Percentiles rank a stretch among this genome's conserved stretches.
Evolutionary conservation across 2,888 invertebrate species (phyloP).

Genomic region (Clepsis dumicolana): DNA sequence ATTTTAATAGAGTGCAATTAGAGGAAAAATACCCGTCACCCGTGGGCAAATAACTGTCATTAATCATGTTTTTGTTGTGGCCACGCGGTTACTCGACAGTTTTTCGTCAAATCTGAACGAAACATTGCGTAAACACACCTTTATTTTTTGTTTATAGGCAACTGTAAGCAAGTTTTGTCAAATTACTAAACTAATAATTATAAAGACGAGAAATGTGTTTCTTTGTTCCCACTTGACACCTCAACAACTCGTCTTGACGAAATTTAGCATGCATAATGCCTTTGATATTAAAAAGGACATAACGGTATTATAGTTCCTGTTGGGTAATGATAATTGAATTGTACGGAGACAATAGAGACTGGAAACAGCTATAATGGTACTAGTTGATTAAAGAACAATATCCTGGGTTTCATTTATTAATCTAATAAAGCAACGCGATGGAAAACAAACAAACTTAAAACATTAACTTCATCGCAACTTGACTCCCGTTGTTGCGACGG

Average conservation of each 20-base stretch:
- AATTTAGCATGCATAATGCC: no score
- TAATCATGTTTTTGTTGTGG: constrained; percentile 36
- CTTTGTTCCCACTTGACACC: no score
- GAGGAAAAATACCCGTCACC: constrained; percentile 41
- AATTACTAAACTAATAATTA: no score
- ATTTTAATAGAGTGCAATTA: constrained; percentile 43
- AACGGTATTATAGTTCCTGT: no score
- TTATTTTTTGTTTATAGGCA: not conserved
- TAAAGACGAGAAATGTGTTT: no score
- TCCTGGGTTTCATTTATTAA: no score
- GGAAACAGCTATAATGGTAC: no score
- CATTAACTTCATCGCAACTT: constrained; percentile 7
- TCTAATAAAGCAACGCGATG: not conserved
- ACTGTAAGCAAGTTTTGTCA: not conserved
- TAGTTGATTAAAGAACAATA: no score
- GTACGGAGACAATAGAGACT: no score
- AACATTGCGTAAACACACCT: constrained; percentile 20
- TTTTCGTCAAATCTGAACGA: constrained; percentile 41
- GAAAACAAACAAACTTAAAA: not conserved
- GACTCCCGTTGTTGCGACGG: constrained; percentile 5
- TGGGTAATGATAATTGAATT: no score
- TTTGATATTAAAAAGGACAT: no score
- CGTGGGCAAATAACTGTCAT: constrained; percentile 36
- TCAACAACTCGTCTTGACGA: no score
- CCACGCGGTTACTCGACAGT: constrained; percentile 33